A percentile compares a stretch with the other conserved stretches of the same genome.
phyloP scores from a whole-genome alignment of 2,113 vertebrate species.

The Salvator merianae region DNA sequence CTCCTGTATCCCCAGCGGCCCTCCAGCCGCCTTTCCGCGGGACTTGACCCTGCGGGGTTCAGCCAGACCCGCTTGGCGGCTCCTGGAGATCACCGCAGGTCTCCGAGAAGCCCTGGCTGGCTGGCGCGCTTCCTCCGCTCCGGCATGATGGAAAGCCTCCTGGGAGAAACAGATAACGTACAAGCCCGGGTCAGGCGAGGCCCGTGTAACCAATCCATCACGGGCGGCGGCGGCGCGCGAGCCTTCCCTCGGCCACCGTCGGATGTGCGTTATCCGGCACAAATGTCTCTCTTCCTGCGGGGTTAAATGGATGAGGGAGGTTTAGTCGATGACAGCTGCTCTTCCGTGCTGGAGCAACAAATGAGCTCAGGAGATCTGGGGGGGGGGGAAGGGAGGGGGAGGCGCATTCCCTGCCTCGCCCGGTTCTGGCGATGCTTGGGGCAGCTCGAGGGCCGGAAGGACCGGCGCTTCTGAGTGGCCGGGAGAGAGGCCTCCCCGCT shows the following conservation, averaged over 20 bases:
- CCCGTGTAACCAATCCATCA: conserved; percentile 82
- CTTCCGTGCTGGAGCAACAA: conserved; percentile 5
- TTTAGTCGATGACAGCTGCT: conserved; percentile 59
- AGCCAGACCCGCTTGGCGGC: too few species aligned
- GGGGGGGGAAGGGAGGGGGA: too few species aligned
- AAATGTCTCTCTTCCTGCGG: conserved; percentile 74
- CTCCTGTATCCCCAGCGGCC: too few species aligned
- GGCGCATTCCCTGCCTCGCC: not conserved
- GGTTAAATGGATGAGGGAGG: conserved; percentile 78
- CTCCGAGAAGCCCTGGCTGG: conserved; percentile 22
- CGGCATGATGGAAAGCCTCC: conserved; percentile 77
- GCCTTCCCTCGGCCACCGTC: conserved; percentile 62
- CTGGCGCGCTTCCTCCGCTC: conserved; percentile 53
- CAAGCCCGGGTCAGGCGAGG: conserved; percentile 77
- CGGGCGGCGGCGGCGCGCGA: conserved; percentile 46
- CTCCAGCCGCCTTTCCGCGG: too few species aligned
- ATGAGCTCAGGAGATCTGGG: not conserved
- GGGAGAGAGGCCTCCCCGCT: too few species aligned
- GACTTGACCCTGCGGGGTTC: too few species aligned
- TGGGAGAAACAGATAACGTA: conserved; percentile 77
- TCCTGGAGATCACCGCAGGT: not conserved
- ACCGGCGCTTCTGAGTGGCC: too few species aligned
- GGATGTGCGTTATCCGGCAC: conserved; percentile 69
- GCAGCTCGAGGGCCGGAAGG: too few species aligned
- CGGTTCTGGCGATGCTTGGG: too few species aligned